Evolutionary conservation across 2,888 invertebrate species (phyloP).

Genomic region (Phengaris arion): DNA sequence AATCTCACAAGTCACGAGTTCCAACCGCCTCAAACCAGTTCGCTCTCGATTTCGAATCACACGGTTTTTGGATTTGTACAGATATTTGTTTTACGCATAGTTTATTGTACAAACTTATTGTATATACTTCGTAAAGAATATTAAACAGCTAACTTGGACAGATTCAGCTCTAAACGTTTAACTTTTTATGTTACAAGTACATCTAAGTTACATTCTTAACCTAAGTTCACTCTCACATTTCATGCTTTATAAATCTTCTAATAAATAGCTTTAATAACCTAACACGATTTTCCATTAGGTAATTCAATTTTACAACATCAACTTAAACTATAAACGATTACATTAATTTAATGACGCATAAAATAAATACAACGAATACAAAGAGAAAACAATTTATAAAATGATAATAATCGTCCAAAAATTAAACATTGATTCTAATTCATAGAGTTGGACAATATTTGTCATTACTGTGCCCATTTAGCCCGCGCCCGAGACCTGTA

Average conservation of each 20-base stretch:
- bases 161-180: no score
- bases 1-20: slow-evolving; percentile 78
- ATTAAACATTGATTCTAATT: slow-evolving; percentile 69
- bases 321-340: neutral
- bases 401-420: neutral
- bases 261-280: no score
- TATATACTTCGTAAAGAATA: slow-evolving; percentile 32
- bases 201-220: no score
- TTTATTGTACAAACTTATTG: slow-evolving; percentile 47
- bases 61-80: slow-evolving; percentile 53
- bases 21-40: slow-evolving; percentile 61
- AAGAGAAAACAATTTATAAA: slow-evolving; percentile 8
- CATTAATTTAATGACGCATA: no score
- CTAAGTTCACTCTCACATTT: no score
- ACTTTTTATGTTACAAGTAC: no score
- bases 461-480: slow-evolving; percentile 76
- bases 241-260: no score
- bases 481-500: slow-evolving; percentile 70
- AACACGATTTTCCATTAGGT: no score
- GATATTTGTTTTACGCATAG: slow-evolving; percentile 36
- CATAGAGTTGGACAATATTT: slow-evolving; percentile 75
- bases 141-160: neutral
- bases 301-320: neutral
- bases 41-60: slow-evolving; percentile 67
- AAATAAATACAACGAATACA: neutral